These are phyloP conservation scores for Manduca sexta DNA, from an alignment of 1,140 invertebrate genomes.

Conservation along the genomic window DNA sequence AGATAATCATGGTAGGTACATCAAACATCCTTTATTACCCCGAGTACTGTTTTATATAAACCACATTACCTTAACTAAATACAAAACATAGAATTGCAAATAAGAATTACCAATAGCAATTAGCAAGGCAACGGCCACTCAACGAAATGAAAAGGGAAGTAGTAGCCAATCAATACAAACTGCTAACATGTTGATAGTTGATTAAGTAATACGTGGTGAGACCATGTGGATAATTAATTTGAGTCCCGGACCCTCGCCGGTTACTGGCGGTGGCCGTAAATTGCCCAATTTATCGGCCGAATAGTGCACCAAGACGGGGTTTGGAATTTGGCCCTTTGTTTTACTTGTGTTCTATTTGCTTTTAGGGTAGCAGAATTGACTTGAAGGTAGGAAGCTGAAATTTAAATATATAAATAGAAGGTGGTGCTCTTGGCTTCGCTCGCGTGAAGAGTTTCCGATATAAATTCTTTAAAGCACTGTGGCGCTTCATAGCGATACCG, in stretches of 20 bases:
- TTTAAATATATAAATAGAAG: no score
- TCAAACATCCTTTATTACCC: no score
- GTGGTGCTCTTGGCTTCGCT: no score
- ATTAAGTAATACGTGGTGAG: slow-evolving; percentile 28
- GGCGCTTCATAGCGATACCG: no score
- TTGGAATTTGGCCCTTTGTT: slow-evolving; percentile 11
- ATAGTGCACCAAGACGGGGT: slow-evolving; percentile 4
- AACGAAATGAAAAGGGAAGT: slow-evolving; percentile 14
- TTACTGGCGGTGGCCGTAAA: slow-evolving; percentile 22
- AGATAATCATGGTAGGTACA: no score
- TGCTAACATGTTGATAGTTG: slow-evolving; percentile 30
- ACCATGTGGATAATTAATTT: slow-evolving; percentile 41
- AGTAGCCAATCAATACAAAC: slow-evolving; percentile 18
- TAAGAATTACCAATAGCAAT: not conserved
- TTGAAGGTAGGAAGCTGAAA: no score
- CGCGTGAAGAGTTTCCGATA: no score
- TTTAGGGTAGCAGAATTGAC: no score
- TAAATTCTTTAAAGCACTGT: no score
- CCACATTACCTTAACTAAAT: no score
- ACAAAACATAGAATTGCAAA: not conserved
- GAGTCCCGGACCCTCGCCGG: slow-evolving; percentile 14
- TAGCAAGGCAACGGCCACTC: slow-evolving; percentile 7
- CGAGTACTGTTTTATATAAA: no score
- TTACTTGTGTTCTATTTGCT: not conserved
- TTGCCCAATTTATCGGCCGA: slow-evolving; percentile 41